Base-by-base conservation (phyloP, 2,797 vertebrate species). In the Labroides dimidiatus region DNA sequence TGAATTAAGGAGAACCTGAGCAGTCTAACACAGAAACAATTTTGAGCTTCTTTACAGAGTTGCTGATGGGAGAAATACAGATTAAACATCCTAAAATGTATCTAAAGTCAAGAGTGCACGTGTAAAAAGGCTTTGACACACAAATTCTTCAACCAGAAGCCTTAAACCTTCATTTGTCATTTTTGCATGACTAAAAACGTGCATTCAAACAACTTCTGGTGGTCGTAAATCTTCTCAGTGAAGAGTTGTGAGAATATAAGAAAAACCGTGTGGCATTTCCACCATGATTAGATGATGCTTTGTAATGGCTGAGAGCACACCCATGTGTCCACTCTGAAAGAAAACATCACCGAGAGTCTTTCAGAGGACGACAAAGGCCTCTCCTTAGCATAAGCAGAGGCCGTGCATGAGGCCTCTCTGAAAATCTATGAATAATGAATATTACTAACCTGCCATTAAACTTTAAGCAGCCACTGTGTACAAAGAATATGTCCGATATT, bases 371-470 rank as follows among this genome's bases (percentile, higher is more conserved):
- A 89, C 78, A 86, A 90, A 83, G 78, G 71, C 67, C 55, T 80
- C 81, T 69, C 48, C 76, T 83, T 81, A 82, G 80, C 68, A 77
- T 78, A 80, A 80, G 64, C 58, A 68, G 72, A 73, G 79, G 65
- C 80, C 79, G 37, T 72, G 84, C 85, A 89, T 60, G 73, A 84
- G 84, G 59, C 87, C 87, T 86, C 81, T 92, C 89, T 85, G 72
- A 89, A 90, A 88, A 89, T 78, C 72, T 78, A 93, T 94, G 63
- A 94, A 94, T 94, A 93, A 94, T 94, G 65, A 87, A 94, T 93
- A 91, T 93, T 92, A 94, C 90, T 93, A 94, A 93, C 87, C 82
- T 87, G 84, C 64, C 91, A 93, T 94, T 84, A 93, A 94, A 92
- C 87, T 92, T 95, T 94, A 92, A 94, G 77, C 75, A 89, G 85